Percentiles rank a stretch among this genome's conserved stretches.
Conservation (phyloP, 2,113 vertebrate species). For the Phoenicopterus ruber region DNA sequence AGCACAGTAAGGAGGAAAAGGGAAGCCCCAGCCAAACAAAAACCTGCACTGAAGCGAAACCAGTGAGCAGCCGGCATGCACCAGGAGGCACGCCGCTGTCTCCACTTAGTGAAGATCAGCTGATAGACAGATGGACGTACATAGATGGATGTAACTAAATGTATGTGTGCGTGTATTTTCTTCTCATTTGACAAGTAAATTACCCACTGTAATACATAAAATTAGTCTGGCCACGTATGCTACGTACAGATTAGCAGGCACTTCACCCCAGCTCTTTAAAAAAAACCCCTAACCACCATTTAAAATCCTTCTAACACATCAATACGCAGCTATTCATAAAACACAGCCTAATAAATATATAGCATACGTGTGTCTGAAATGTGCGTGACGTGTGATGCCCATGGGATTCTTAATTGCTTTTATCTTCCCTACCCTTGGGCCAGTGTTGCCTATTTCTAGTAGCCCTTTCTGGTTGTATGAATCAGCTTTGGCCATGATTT, state of each 20-base stretch:
- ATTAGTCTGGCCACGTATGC: rapidly evolving
- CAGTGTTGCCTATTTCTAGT: neutral
- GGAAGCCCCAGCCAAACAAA: neutral
- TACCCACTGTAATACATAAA: neutral
- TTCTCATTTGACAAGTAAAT: neutral
- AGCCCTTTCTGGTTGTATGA: neutral
- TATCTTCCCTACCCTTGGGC: neutral
- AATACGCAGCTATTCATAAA: neutral
- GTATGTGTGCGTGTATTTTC: rapidly evolving
- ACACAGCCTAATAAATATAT: neutral
- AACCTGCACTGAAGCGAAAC: too few species aligned
- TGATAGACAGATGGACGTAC: neutral
- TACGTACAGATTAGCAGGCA: neutral
- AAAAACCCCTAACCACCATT: neutral
- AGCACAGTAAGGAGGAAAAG: neutral
- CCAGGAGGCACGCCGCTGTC: neutral
- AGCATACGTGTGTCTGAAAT: rapidly evolving
- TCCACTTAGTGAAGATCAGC: neutral
- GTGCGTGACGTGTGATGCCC: too few species aligned
- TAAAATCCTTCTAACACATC: neutral
- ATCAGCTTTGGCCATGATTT: neutral
- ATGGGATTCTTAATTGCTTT: neutral
- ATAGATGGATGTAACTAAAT: neutral
- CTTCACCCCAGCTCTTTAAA: neutral
- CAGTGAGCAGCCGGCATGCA: rapidly evolving